Percentiles rank a stretch among this genome's conserved stretches.
Evolutionary conservation across 2,797 vertebrate genomes (phyloP).

Genomic region (Sorex maritimensis): DNA sequence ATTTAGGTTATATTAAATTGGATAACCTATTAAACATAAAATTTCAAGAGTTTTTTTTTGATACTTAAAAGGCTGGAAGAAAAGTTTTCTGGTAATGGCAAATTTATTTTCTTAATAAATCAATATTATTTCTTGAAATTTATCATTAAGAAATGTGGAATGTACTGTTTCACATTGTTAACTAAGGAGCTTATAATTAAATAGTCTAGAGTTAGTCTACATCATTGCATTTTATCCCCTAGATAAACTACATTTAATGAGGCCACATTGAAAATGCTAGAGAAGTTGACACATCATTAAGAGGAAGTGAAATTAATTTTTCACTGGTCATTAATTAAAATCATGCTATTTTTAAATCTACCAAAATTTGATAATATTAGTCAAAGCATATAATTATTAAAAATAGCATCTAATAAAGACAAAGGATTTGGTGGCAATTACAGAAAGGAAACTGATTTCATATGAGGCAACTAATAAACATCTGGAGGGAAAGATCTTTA

Average conservation of each 20-base stretch:
- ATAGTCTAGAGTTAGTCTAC: slow-evolving; percentile 39
- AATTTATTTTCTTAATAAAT: slow-evolving; percentile 14
- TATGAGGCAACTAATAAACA: not conserved
- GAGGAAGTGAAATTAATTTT: slow-evolving; percentile 63
- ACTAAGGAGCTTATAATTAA: slow-evolving; percentile 25
- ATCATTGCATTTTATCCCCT: slow-evolving; percentile 42
- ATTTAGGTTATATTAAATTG: slow-evolving; percentile 17
- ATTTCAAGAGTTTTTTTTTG: slow-evolving; percentile 53
- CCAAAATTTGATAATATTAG: slow-evolving; percentile 7
- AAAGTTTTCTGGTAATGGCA: slow-evolving; percentile 12
- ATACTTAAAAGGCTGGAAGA: not conserved
- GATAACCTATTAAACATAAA: slow-evolving; percentile 30
- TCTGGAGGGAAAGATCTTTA: not conserved
- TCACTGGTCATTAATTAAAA: slow-evolving; percentile 44
- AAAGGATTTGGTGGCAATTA: not conserved
- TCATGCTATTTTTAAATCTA: slow-evolving; percentile 43
- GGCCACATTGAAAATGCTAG: not conserved
- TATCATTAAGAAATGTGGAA: not conserved
- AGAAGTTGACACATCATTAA: slow-evolving; percentile 59
- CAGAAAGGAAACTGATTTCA: not conserved
- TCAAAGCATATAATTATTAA: slow-evolving; percentile 53
- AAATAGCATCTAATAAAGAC: slow-evolving; percentile 28
- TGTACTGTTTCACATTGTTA: not conserved
- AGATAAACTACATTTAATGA: slow-evolving; percentile 62
- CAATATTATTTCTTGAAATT: slow-evolving; percentile 31